Base-by-base conservation (phyloP, 2,797 vertebrate genomes). In the Holocentrus rufus region DNA sequence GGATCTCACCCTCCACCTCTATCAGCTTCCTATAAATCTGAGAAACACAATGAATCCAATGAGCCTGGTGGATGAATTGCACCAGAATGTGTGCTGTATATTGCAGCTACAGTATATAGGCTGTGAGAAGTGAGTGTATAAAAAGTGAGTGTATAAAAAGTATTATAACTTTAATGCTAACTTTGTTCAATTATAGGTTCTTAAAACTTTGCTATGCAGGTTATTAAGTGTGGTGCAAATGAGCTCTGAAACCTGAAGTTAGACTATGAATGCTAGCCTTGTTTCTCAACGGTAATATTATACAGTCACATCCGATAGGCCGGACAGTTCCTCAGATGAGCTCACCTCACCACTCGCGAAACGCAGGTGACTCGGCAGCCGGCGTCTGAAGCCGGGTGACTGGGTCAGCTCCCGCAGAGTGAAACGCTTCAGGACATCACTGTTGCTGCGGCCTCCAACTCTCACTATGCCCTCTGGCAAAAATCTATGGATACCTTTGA, bases 371-470 rank as follows among this genome's bases (percentile, higher is more conserved):
- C 17, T 0, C 0, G 94, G 93, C 22, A 95, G 83, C 0, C 44
- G 59, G 0, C 7, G 75, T 76, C 75, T 92, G 74, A 90, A 91
- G 7, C 76, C 13, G 1, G 0, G 0, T 6, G 79, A 79, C 57
- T 67, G 92, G 55, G 90, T 93, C 86, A 97, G 86, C 77, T 97
- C 94, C 71, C 89, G 91, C 23, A 98, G 87, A 50, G 92, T 95
- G 85, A 96, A 98, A 4, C 23, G 73, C 74, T 96, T 96, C 77
- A 99, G 87, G 65, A 89, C 62, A 61, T 94, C 93, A 71, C 97
- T 98, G 92, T 70, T 96, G 90, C 97, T 97, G 67, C 97, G 95
- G 53, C 97, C 96, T 14, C 97, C 96, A 0, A 99, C 93, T 74
- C 96, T 93, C 39, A 98, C 97, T 1, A 98, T 96, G 54, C 94